Conservation (phyloP, 2,888 invertebrate genomes). For the Epinotia ramella region DNA sequence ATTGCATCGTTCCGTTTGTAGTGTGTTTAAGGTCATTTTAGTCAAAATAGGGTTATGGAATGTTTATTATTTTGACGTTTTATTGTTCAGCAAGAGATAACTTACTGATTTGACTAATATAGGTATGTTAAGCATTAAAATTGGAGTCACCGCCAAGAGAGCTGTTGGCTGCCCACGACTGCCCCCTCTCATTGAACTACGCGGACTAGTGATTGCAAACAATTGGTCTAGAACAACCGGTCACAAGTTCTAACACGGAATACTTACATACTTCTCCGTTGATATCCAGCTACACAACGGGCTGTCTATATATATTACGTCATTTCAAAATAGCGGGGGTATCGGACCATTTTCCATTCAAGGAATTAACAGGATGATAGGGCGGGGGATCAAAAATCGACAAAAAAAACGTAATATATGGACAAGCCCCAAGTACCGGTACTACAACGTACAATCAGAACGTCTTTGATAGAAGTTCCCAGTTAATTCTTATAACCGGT, state of each 20-base stretch:
- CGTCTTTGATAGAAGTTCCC: not conserved
- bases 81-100: not conserved
- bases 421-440: too few species aligned
- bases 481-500: constrained; percentile 10
- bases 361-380: too few species aligned
- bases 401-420: too few species aligned
- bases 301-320: not conserved
- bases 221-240: constrained; percentile 6
- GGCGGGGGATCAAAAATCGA: too few species aligned
- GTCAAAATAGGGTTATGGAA: constrained; percentile 6
- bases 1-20: too few species aligned
- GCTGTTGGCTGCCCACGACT: constrained; percentile 3
- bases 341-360: too few species aligned
- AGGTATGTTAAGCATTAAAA: not conserved
- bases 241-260: not conserved
- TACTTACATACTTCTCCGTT: too few species aligned
- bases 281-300: too few species aligned
- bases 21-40: not conserved
- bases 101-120: not conserved
- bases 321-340: too few species aligned
- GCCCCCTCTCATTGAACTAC: constrained; percentile 16
- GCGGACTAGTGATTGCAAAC: constrained; percentile 27
- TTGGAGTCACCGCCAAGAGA: not conserved
- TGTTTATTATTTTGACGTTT: not conserved
- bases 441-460: not conserved